Evolutionary conservation across 2,797 vertebrate genomes (phyloP), one percentile per base, ranked within the genome.

Genomic region (Chloroceryle amazona): DNA sequence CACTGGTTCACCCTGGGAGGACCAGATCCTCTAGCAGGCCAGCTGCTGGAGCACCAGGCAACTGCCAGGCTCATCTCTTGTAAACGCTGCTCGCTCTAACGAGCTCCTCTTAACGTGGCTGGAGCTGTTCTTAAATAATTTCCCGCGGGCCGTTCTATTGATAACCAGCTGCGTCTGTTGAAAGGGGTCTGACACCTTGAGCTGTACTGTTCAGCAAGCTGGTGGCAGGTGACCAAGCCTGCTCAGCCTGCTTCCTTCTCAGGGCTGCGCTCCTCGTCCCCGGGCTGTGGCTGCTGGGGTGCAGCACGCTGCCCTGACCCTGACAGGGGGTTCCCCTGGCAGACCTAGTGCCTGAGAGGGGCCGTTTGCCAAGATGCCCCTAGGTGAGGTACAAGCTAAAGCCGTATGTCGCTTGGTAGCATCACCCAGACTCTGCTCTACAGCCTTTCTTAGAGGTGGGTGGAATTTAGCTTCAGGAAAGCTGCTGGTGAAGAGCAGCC

Each of bases 321-420:
- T n/a, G n/a, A n/a, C n/a, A n/a, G n/a, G 9, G 26, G 26, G 51
- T 54, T 42, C 14, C 12, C 29, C 46, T 2, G 0, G 3, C 6
- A 2, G 60, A 8, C 31, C 18, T 19, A 12, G 31, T 19, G 9
- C 37, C 51, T 13, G 14, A 44, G 75, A 9, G 55, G 41, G 55
- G 33, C 57, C 1, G 0, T 67, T 33, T 46, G 58, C 35, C 3
- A 3, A 17, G 51, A 4, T 10, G 13, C 4, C 21, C 29, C 20
- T 28, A 3, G 26, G 28, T 6, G 54, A 41, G 52, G 46, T 9
- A 4, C 46, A 15, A 31, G 66, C 31, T 17, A 11, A 31, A 37
- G 41, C 4, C 0, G 3, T 16, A 1, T 0, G 3, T 22, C 6
- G 0, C 28, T 47, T 12, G 28, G 13, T 17, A 31, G 29, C 31